Base-by-base conservation (phyloP, 1,140 invertebrate species). In the Proctacanthus coquilletti region DNA sequence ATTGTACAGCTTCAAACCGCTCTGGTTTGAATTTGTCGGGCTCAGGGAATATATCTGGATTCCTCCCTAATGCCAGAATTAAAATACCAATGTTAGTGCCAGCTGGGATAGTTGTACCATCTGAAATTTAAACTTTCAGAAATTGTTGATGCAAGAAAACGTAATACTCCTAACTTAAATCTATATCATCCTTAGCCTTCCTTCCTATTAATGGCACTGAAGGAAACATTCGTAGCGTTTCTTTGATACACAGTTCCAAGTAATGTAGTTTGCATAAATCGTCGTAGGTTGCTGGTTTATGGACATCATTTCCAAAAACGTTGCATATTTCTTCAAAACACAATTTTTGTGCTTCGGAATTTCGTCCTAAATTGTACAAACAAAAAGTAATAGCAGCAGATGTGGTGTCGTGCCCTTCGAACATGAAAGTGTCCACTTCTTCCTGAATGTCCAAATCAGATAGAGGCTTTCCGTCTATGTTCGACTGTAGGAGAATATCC, bases 381-480 rank as follows among this genome's bases (percentile, higher is more conserved):
- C 65, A 51, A 61, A 72, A 77, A 21, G 53, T 55, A 2, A 77
- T 61, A 2, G 60, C 70, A 17, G 65, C 55, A 0, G 70, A 63
- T n/a, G 77, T 80, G 11, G 79, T 81, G 42, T 83, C 79, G 20
- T 69, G 63, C 2, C 63, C 65, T 60, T 70, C 76, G 62, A 84
- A 83, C 71, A 82, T 78, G 49, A 83, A 81, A 0, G 80, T 83
- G 41, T 82, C 74, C 0, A 81, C 74, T 62, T 81, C 75, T 57
- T 81, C 74, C 39, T 68, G 50, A 9, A 87, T 74, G 46, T 78
- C 75, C 18, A 63, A 51, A 41, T 75, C 62, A 1, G 65, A 68
- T 21, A 81, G 52, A 2, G 56, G 48, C 21, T 56, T 50, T 11
- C 59, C 63, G 35, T 61, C 56, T 15, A 58, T 53, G 30, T 62